Conservation (phyloP, 2,888 invertebrate genomes). For the Horisme vitalbata region DNA sequence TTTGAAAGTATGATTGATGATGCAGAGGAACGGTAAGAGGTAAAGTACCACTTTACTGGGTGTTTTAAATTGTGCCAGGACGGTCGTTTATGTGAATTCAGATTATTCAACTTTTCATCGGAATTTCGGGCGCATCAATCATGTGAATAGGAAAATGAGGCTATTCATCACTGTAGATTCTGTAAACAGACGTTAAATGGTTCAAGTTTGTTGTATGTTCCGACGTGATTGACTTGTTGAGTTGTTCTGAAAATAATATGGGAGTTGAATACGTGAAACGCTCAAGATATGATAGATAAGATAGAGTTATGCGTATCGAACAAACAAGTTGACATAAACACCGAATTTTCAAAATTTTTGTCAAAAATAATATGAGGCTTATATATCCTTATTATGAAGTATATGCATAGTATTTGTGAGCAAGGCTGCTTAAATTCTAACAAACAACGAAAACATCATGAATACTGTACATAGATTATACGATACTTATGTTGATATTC, state of each 20-base stretch:
- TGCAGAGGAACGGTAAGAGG: conserved; percentile 50
- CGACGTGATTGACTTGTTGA: conserved; percentile 15
- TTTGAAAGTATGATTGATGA: conserved; percentile 67
- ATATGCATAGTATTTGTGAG: neutral
- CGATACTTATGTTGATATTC: conserved; percentile 21
- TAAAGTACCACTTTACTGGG: conserved; percentile 47
- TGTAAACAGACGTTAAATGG: conserved; percentile 19
- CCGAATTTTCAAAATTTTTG: too few relatives aligned
- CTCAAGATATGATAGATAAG: too few relatives aligned
- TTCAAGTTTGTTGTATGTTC: conserved; percentile 12
- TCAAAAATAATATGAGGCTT: too few relatives aligned
- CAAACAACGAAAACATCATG: conserved; percentile 19
- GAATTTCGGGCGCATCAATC: conserved; percentile 36
- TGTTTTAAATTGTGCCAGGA: conserved; percentile 50
- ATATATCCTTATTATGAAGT: too few relatives aligned
- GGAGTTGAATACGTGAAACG: neutral
- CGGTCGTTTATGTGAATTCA: conserved; percentile 36
- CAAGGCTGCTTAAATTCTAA: neutral
- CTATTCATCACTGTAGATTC: conserved; percentile 25
- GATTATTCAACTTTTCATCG: conserved; percentile 38
- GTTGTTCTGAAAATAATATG: conserved; percentile 1
- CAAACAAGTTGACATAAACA: too few relatives aligned
- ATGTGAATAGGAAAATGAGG: conserved; percentile 30
- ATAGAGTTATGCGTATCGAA: too few relatives aligned
- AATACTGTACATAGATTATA: conserved; percentile 23